These are phyloP conservation scores for Polia nebulosa DNA, from an alignment of 2,888 invertebrate species.

Conservation along the genomic window DNA sequence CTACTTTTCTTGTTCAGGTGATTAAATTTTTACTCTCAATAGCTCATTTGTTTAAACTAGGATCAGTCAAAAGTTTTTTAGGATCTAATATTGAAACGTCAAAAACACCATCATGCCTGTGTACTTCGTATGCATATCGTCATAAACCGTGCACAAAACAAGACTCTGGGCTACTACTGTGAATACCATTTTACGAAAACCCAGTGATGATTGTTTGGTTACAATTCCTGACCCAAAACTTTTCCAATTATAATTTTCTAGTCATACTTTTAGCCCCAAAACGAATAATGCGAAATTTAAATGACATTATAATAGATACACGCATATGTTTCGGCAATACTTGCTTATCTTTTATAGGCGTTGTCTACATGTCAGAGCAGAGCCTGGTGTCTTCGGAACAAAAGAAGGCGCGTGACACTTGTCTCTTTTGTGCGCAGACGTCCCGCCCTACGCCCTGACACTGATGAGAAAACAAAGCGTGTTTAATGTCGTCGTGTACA, in stretches of 20 bases:
- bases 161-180: not conserved
- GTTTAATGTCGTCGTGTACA: constrained; percentile 42
- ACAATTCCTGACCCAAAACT: not conserved
- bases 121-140: not conserved
- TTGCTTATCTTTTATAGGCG: constrained; percentile 19
- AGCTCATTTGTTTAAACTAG: not conserved
- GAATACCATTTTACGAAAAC: not conserved
- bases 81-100: not conserved
- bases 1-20: not conserved
- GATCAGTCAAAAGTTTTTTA: too few relatives aligned
- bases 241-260: not conserved
- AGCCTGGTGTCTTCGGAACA: constrained; percentile 39
- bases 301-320: not conserved
- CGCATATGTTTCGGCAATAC: constrained; percentile 19
- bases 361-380: constrained; percentile 38
- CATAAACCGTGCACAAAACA: not conserved
- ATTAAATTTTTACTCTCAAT: not conserved
- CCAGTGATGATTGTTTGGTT: not conserved
- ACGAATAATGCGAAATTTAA: constrained; percentile 3
- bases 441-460: constrained; percentile 36
- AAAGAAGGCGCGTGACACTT: constrained; percentile 49
- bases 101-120: not conserved
- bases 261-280: not conserved
- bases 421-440: constrained; percentile 49
- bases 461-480: constrained; percentile 60